These are phyloP conservation scores for Leptatherina wallacei DNA, from an alignment of 2,797 vertebrate species.

Conservation along the genomic window DNA sequence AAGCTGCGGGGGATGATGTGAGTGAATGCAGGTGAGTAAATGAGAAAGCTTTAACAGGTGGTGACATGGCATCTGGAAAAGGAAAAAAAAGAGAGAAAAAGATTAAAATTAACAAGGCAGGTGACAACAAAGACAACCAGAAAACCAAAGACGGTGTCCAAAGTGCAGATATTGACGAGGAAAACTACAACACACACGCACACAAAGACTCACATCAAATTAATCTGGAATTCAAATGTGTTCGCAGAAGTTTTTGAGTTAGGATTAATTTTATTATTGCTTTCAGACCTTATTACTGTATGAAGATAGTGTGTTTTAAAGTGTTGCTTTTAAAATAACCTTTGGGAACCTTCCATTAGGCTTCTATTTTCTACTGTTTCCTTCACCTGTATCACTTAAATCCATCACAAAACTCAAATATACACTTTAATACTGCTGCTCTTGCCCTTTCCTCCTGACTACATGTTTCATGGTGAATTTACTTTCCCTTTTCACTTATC, in stretches of 20 bases:
- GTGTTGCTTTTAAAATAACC: slow-evolving; percentile 6
- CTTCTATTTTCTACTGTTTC: slow-evolving; percentile 17
- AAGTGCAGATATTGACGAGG: too few species aligned
- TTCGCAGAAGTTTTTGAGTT: slow-evolving; percentile 9
- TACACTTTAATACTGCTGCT: slow-evolving; percentile 36
- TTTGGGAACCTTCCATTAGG: slow-evolving; percentile 30
- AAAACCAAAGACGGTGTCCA: too few species aligned
- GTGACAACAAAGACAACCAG: too few species aligned
- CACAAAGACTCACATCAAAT: too few species aligned
- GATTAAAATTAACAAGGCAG: too few species aligned
- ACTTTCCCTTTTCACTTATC: slow-evolving; percentile 16
- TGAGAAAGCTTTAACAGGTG: too few species aligned
- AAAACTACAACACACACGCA: too few species aligned
- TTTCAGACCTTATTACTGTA: not conserved
- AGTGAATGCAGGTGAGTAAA: too few species aligned
- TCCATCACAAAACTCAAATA: slow-evolving; percentile 15
- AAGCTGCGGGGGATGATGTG: too few species aligned
- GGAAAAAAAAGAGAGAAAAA: too few species aligned
- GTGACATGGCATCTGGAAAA: too few species aligned
- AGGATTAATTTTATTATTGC: not conserved
- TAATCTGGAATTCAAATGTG: too few species aligned
- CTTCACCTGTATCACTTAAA: slow-evolving; percentile 7
- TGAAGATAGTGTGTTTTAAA: slow-evolving; percentile 4
- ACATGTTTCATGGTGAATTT: slow-evolving; percentile 29
- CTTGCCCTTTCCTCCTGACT: not conserved